Evolutionary conservation across 1,140 invertebrate species (phyloP), one percentile per base, ranked within the genome.

Genomic region (Megalonaias nervosa): DNA sequence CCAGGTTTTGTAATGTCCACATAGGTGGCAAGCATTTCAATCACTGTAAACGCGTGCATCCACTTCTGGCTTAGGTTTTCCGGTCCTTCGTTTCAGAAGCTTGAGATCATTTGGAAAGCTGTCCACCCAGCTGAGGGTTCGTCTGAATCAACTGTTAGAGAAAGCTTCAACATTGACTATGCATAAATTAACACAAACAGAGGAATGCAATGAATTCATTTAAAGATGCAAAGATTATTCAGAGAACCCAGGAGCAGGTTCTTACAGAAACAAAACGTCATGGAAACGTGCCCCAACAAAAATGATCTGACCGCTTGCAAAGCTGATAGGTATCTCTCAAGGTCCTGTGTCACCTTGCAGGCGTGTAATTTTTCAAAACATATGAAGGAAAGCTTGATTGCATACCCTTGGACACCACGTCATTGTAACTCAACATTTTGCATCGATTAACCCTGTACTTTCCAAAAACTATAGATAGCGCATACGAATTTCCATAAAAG

Each of bases 21-120:
- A 60, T 92, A 16, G 74, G 68, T 0, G 91, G 90, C 9, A 91
- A 90, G 82, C 89, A 92, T 82, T 92, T 89, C 76, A 92, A 92
- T 75, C 59, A 91, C 19, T 92, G 91, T 68, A 92, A 92, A 80
- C 78, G 88, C 57, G 61, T 92, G 3, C 90, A 92, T 85, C 89
- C 90, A 26, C 62, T 92, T 14, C 56, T 92, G 2, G 72, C 89
- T 68, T n/a, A 91, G 48, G 90, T 81, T 55, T 79, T 92, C 59
- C 90, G 87, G 89, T 90, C 65, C 67, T 92, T 61, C 89, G 91
- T 87, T 91, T 92, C 84, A 71, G 87, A 82, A 59, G 48, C 56
- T 81, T 81, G 55, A 12, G 67, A 13, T 26, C 65, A 48, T 61
- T 23, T 19, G 64, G 19, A n/a, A 19, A 59, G 15, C 12, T 66